Evolutionary conservation across 92 coral and sea anemone genomes (phyloP).

Genomic region (Zoanthus sansibaricus): DNA sequence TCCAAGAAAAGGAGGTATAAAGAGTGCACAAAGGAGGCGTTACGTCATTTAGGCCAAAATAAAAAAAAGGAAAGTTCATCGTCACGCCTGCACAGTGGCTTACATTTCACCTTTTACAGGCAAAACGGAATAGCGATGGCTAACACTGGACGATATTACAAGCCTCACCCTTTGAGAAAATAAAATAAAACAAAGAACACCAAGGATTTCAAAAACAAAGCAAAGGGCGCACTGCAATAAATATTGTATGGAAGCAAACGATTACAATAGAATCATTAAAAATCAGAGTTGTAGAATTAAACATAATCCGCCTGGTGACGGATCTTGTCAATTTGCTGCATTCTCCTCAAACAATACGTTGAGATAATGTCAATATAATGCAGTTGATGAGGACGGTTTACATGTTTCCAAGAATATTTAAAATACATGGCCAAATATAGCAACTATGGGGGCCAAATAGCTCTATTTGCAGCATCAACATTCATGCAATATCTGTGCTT

Average conservation of each 20-base stretch:
- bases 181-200: conserved; percentile 41
- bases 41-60: conserved; percentile 45
- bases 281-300: conserved; percentile 53
- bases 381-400: conserved; percentile 48
- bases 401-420: conserved; percentile 55
- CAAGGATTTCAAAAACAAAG: conserved; percentile 32
- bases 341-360: conserved; percentile 55
- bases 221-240: conserved; percentile 28
- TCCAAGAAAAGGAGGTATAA: conserved; percentile 36
- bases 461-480: conserved; percentile 54
- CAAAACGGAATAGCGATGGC: conserved; percentile 47
- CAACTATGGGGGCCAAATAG: conserved; percentile 61
- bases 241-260: conserved; percentile 46
- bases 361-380: conserved; percentile 44
- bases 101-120: conserved; percentile 39
- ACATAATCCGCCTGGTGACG: conserved; percentile 66
- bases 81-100: conserved; percentile 11
- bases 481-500: conserved; percentile 54
- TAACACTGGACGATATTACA: conserved; percentile 56
- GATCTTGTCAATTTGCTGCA: conserved; percentile 66
- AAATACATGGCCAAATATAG: conserved; percentile 41
- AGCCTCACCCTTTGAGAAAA: conserved; percentile 60
- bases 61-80: conserved; percentile 25
- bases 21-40: conserved; percentile 30
- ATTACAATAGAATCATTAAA: conserved; percentile 34